Evolutionary conservation across 2,113 vertebrate species (phyloP).

Genomic region (Hippocampus barbouri): DNA sequence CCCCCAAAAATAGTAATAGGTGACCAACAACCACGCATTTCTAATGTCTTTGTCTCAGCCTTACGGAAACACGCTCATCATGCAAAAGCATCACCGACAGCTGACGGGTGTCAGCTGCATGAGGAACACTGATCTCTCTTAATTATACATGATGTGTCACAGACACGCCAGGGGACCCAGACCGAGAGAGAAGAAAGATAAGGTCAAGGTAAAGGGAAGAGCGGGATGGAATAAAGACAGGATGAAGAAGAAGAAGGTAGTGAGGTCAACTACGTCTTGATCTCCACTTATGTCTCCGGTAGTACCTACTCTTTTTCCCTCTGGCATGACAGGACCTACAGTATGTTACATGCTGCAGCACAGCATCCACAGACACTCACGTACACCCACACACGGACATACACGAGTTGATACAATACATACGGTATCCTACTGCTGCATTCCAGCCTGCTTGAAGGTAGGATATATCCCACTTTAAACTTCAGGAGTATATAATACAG

Average conservation of each 20-base stretch:
- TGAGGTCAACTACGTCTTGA: constrained; percentile 44
- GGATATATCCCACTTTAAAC: neutral
- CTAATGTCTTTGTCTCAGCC: neutral
- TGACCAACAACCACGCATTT: neutral
- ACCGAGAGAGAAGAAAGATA: constrained; percentile 5
- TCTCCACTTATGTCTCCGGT: constrained; percentile 30
- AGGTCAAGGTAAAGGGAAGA: constrained; percentile 14
- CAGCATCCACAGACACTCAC: neutral
- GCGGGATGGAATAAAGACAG: constrained; percentile 7
- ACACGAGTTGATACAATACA: neutral
- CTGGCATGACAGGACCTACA: constrained; percentile 34
- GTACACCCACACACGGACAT: neutral
- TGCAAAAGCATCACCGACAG: constrained; percentile 43
- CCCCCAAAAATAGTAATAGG: too few species aligned
- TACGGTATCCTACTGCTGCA: neutral
- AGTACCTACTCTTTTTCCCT: constrained; percentile 13
- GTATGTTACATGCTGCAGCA: constrained; percentile 39
- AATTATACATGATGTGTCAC: constrained; percentile 68
- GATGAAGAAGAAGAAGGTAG: constrained; percentile 29
- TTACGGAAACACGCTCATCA: constrained; percentile 13
- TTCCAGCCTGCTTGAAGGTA: neutral
- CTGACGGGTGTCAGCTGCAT: constrained; percentile 57
- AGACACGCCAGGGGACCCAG: constrained; percentile 32
- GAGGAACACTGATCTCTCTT: constrained; percentile 61
- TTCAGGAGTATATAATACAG: neutral